Base-by-base conservation (phyloP, 2,797 vertebrate genomes). In the Alcedo quadribrachys region DNA sequence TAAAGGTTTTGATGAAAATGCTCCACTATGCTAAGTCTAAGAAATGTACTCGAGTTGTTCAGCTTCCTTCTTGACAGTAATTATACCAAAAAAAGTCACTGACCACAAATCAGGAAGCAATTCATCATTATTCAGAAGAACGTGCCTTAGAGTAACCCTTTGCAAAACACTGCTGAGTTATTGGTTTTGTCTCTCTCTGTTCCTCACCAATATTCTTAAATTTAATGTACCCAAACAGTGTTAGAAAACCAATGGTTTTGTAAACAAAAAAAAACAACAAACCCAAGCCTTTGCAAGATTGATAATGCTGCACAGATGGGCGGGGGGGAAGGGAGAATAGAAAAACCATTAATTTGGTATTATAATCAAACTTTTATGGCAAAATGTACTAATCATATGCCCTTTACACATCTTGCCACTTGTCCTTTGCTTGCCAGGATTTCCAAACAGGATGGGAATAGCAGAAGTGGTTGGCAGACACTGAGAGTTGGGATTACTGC, bases 111-210 rank as follows among this genome's bases (percentile, higher is more conserved):
- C 96, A 96, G 97, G 96, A 97, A 98, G 95, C 92, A 97, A 97
- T 97, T 97, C 89, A 94, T 97, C 96, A 97, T 81, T 95, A 97
- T 97, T 97, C 93, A 97, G 94, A 97, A 96, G 95, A 97, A 94
- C 92, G 94, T 92, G 93, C 93, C 92, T 91, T 69, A 61, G 66
- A 96, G 86, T 85, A 96, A 94, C 93, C 91, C 92, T 96, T 96
- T 93, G 83, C 46, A 95, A 94, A 89, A 93, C 86, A 94, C 82
- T 91, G 93, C 83, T 94, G 95, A 96, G 93, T 93, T 95, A 92
- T 7, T 93, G 86, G 68, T 89, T 94, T 95, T 94, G 75, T 85
- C 32, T 75, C 65, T 85, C 87, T 79, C 89, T 93, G 74, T 94
- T 93, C 84, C 81, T 91, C 78, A 93, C 54, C 51, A 71, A 73